Evolutionary conservation across 1,140 invertebrate species (phyloP), one percentile per base, ranked within the genome.

Genomic region (Bombus haemorrhoidalis): DNA sequence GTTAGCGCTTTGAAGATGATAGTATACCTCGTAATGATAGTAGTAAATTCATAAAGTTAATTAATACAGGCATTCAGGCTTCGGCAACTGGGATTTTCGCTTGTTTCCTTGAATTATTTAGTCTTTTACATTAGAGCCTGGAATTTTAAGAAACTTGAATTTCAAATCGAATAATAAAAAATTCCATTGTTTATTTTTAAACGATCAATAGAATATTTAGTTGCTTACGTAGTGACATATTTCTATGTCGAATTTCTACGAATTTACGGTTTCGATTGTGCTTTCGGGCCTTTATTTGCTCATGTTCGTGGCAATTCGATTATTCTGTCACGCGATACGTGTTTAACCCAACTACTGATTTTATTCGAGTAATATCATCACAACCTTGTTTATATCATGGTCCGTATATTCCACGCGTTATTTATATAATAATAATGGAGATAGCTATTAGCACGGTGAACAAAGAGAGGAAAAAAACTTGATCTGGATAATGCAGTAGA

Each of bases 21-120:
- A 47, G 41, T 47, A 32, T 25, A 41, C 41, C 12, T 73, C 6
- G n/a, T 73, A 73, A 73, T 47, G 39, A 47, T 73, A 73, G n/a
- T 32, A 47, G 72, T 73, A 73, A 73, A 73, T 73, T 73, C 41
- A 73, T 73, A 73, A 73, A 32, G 72, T 32, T 73, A 47, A 73
- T n/a, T 41, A 73, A 73, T 32, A 34, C 18, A 32, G n/a, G 41
- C 47, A 47, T 73, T 47, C 41, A 47, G 18, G 43, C 41, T 47
- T 73, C n/a, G n/a, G 41, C 9, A 47, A 34, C 28, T 73, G 25
- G n/a, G 22, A 43, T 73, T 32, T 73, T 41, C 28, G 15, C 39
- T 47, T 10, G 39, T 41, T 73, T 32, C 43, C 72, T 73, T 32
- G 1, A 47, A 73, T n/a, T 12, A 28, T 28, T 39, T 39, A 12